Evolutionary conservation across 2,113 vertebrate species (phyloP).

Genomic region (Collichthys lucidus): DNA sequence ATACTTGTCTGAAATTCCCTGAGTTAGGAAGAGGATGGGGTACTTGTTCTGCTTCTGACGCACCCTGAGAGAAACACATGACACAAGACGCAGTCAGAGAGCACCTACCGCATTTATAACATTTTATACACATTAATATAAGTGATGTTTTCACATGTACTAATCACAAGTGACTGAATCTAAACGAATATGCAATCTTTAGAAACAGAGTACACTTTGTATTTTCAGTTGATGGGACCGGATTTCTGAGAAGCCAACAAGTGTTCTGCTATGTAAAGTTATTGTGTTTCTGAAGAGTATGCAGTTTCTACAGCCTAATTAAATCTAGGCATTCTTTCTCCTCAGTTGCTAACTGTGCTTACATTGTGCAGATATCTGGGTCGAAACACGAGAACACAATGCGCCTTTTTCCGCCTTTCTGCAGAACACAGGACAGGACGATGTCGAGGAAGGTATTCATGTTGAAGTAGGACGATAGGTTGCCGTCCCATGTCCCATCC

Average conservation of each 20-base stretch:
- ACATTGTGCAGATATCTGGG: constrained; percentile 97
- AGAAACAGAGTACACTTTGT: background rate
- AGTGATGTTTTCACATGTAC: background rate
- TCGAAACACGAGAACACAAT: constrained; percentile 97
- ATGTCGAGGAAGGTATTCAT: constrained; percentile 96
- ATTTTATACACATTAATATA: background rate
- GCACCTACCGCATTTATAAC: background rate
- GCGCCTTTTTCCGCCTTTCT: constrained; percentile 90
- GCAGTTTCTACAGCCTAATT: background rate
- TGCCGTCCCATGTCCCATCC: constrained; percentile 96
- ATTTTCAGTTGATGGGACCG: background rate
- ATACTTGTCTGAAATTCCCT: constrained; percentile 91
- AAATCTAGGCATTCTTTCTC: background rate
- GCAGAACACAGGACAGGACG: constrained; percentile 91
- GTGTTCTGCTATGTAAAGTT: background rate
- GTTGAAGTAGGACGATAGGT: constrained; percentile 95
- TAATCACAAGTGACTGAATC: background rate
- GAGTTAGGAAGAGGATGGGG: constrained; percentile 96
- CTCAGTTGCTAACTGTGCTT: constrained; percentile 67
- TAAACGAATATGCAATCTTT: background rate
- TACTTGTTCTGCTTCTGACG: constrained; percentile 97
- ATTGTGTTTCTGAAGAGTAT: background rate
- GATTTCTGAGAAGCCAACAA: background rate
- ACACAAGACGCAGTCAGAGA: background rate
- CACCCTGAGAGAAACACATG: constrained; percentile 84